Evolutionary conservation across 2,113 vertebrate genomes (phyloP).

Genomic region (Megaceryle torquata): DNA sequence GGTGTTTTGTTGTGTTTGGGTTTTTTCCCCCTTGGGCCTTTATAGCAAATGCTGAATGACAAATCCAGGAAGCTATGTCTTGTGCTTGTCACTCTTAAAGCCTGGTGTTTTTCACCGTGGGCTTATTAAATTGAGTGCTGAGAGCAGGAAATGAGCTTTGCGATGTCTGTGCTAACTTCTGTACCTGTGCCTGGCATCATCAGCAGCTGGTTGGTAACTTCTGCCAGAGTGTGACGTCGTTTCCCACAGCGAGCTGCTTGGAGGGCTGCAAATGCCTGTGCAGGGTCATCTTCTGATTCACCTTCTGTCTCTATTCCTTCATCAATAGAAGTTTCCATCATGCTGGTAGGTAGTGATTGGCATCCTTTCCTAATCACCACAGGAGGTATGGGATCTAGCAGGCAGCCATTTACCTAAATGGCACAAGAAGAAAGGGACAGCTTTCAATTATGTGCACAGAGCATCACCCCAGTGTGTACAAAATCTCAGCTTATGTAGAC

Average conservation of each 20-base stretch:
- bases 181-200: constrained; percentile 82
- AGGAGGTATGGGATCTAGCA: constrained; percentile 91
- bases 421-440: not conserved
- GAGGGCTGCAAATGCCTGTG: constrained; percentile 84
- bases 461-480: not conserved
- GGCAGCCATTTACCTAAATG: constrained; percentile 89
- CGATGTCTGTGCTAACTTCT: not conserved
- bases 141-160: not conserved
- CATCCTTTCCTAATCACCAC: constrained; percentile 85
- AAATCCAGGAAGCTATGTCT: not conserved
- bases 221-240: constrained; percentile 92
- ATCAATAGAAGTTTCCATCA: constrained; percentile 98
- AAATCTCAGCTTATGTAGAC: not conserved
- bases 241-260: constrained; percentile 88
- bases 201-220: constrained; percentile 89
- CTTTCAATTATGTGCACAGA: not conserved
- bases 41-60: not conserved
- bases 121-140: not conserved
- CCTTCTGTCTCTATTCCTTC: constrained; percentile 94
- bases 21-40: not conserved
- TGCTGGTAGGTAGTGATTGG: constrained; percentile 89
- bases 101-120: not conserved
- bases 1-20: not conserved
- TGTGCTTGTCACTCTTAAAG: not conserved
- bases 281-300: constrained; percentile 86